Evolutionary conservation across 53 echinoderm and acorn worm species (phyloP), one percentile per base, ranked within the genome.

Genomic region (Astropecten irregularis): DNA sequence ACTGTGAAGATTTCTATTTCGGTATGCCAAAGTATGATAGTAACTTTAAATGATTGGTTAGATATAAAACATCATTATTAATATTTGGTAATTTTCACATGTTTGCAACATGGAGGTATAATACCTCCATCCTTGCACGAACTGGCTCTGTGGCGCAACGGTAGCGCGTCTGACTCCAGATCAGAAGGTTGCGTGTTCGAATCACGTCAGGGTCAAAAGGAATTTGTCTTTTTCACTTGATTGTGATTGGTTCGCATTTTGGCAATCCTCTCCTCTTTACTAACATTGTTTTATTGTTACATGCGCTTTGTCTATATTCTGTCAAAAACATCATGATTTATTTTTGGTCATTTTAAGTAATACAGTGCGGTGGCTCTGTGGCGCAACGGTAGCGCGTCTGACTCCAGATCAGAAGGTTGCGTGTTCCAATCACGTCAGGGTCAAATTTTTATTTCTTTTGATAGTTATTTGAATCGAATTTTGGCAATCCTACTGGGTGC

Each of bases 391-490:
- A 93, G 94, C 88, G 94, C 94, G 94, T 94, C 94, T 94, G 94
- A 91, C 94, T 94, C 94, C 94, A 94, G 94, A 94, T 91, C 94
- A 94, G 94, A 94, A 94, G 94, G 94, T 82, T 94, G 94, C 94
- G 91, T 94, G 94, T 94, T 94, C 94, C 77, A 94, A 91, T 94
- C 94, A 94, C 94, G 94, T 91, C 94, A 90, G 94, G 94, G 85
- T 92, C 92, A 92, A 47, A 52, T 5, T 29, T 29, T 69, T 27
- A 8, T 20, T 26, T 67, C n/a, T n/a, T n/a, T n/a, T n/a, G n/a
- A n/a, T n/a, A n/a, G n/a, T n/a, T n/a, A n/a, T n/a, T n/a, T n/a
- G n/a, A n/a, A n/a, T n/a, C n/a, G n/a, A n/a, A n/a, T n/a, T n/a
- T n/a, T n/a, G n/a, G n/a, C n/a, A n/a, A n/a, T n/a, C n/a, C n/a